Percentiles rank a stretch among this genome's conserved stretches.
Conservation (phyloP, 2,113 vertebrate species). For the Nyctereutes procyonoides region DNA sequence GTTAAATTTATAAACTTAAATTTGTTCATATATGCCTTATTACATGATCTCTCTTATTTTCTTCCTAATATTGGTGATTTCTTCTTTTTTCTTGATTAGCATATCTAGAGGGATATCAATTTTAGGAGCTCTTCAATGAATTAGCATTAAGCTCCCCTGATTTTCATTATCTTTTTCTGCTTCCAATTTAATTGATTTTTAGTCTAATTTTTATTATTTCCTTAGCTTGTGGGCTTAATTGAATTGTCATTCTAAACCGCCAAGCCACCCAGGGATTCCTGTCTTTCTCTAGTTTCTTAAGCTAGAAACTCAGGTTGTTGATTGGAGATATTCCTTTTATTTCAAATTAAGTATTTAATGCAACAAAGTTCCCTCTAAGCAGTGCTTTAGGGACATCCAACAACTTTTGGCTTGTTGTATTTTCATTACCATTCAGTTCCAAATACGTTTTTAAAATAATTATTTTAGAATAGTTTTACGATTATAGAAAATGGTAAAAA, state of each 20-base stretch:
- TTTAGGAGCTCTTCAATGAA: not conserved
- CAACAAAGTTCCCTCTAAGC: not conserved
- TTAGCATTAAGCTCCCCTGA: not conserved
- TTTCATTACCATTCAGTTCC: not conserved
- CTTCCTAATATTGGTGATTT: too few species aligned
- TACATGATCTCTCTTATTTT: not conserved
- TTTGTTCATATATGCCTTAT: not conserved
- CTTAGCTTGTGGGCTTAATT: not conserved
- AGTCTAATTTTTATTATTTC: not conserved
- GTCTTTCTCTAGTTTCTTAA: not conserved
- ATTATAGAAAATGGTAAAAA: not conserved
- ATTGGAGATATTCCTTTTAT: not conserved
- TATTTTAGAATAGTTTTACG: not conserved
- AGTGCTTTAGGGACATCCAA: not conserved
- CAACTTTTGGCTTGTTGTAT: not conserved
- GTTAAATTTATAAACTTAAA: not conserved
- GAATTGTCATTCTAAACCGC: too few species aligned
- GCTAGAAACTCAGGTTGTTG: not conserved
- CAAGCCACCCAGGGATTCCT: not conserved
- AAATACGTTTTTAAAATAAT: not conserved
- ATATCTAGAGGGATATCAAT: not conserved
- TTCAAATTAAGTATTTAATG: not conserved
- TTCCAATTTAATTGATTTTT: not conserved
- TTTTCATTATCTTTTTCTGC: not conserved
- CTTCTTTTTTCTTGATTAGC: not conserved